These are phyloP conservation scores for Pseudonaja textilis DNA, from an alignment of 2,113 vertebrate genomes.

Conservation along the genomic window DNA sequence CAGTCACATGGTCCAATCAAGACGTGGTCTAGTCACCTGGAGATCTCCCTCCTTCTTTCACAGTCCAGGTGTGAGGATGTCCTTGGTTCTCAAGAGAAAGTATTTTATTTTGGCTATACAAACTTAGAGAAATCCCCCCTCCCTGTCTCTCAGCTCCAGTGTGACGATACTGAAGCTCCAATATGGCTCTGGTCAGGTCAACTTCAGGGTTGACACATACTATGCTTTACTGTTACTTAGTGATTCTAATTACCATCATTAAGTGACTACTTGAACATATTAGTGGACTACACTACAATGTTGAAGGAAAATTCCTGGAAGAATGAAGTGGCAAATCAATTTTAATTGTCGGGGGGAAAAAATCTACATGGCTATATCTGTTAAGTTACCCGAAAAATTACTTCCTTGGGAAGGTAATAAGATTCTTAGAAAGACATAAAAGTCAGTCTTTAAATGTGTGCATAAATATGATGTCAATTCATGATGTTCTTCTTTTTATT, in stretches of 20 bases:
- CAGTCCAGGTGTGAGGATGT: no score
- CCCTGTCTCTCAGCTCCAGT: no score
- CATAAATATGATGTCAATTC: neutral
- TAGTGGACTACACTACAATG: neutral
- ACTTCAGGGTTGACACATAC: neutral
- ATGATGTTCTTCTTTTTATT: neutral
- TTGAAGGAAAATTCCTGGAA: neutral
- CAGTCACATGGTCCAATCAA: no score
- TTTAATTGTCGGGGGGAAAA: neutral
- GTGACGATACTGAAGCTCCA: no score
- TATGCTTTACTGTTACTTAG: neutral
- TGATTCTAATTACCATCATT: neutral
- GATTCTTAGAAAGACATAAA: neutral
- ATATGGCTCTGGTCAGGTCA: no score
- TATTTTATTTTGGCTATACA: no score
- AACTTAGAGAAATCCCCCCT: no score
- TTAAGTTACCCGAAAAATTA: neutral
- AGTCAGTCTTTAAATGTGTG: neutral
- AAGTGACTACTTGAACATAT: neutral
- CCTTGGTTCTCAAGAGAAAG: no score
- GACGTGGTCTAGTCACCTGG: no score
- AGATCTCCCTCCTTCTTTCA: no score
- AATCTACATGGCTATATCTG: neutral
- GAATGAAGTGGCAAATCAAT: neutral
- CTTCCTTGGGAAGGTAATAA: neutral